Base-by-base conservation (phyloP, 2,888 invertebrate genomes). In the Spisula solida region DNA sequence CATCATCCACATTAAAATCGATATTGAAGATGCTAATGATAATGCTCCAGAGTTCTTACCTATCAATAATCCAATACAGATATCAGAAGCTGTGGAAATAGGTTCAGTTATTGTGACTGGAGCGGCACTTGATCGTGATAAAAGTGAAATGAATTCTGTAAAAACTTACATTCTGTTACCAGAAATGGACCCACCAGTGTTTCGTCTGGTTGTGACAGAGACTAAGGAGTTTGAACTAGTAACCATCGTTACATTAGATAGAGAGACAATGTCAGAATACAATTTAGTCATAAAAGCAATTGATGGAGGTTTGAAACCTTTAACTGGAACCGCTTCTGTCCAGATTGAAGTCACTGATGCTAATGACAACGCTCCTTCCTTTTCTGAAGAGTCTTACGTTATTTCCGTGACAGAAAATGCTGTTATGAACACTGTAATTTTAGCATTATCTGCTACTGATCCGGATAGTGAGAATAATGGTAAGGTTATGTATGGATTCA, bases 391-490 rank as follows among this genome's bases (percentile, higher is more conserved):
- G 10, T 51, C 82, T 5, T 95, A 94, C 47, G 90, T 87, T 51
- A 83, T 91, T 60, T 86, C 88, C 0, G 87, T 94, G 41, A 48
- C 81, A 18, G 95, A 95, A 91, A 94, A 93, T 85, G 55, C 83
- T n/a, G 66, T 90, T 6, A 14, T 91, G 0, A 85, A 93, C 66
- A 86, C 91, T 4, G 86, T 89, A 34, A 84, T 95, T n/a, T 48
- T 93, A 2, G 82, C 86, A 75, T 98, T 99, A 0, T 97, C 98
- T 20, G 99, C 99, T 0, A 97, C 97, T 10, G 99, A 99, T 96
- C 97, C 97, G 34, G 99, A 99, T 95, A 97, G 98, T 93, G 99
- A 98, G 6, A 97, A 97, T 5, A 99, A 99, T 96, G 98, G 97
- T 2, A 96, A 96, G 82, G 95, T 97, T 25, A 93, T 95, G 20